Percentiles rank a stretch among this genome's conserved stretches.
These are phyloP conservation scores for Scolopax rusticola DNA, from an alignment of 2,797 vertebrate species.

Conservation along the genomic window DNA sequence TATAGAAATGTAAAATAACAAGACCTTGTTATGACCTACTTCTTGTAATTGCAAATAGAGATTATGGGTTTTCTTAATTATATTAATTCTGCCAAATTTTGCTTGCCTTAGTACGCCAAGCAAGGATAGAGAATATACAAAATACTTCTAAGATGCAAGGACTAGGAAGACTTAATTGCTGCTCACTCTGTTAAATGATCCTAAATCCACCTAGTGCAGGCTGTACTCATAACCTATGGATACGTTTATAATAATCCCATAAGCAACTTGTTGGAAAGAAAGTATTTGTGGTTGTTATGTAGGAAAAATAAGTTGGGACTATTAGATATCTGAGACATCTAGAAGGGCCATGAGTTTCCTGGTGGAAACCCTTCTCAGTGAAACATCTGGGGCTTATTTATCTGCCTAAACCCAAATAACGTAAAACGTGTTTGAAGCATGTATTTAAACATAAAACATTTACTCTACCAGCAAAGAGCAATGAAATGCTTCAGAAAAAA, in stretches of 20 bases:
- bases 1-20: not conserved
- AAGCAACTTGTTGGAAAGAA: not conserved
- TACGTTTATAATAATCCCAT: not conserved
- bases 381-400: constrained; percentile 63
- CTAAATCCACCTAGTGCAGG: not conserved
- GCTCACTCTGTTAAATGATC: not conserved
- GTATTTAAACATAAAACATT: not conserved
- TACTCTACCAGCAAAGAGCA: not conserved
- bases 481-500: not conserved
- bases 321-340: not conserved
- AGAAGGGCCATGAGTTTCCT: constrained; percentile 5
- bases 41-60: not conserved
- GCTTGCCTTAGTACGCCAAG: not conserved
- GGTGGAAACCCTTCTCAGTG: not conserved
- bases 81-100: not conserved
- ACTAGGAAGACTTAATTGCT: not conserved
- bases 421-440: constrained; percentile 23
- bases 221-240: not conserved
- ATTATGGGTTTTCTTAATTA: not conserved
- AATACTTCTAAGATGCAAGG: not conserved
- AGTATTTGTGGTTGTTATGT: not conserved
- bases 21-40: not conserved
- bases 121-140: not conserved
- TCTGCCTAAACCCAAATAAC: constrained; percentile 11
- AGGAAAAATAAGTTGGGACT: not conserved